These are phyloP conservation scores for Galemys pyrenaicus DNA, from an alignment of 2,113 vertebrate species.

Conservation along the genomic window DNA sequence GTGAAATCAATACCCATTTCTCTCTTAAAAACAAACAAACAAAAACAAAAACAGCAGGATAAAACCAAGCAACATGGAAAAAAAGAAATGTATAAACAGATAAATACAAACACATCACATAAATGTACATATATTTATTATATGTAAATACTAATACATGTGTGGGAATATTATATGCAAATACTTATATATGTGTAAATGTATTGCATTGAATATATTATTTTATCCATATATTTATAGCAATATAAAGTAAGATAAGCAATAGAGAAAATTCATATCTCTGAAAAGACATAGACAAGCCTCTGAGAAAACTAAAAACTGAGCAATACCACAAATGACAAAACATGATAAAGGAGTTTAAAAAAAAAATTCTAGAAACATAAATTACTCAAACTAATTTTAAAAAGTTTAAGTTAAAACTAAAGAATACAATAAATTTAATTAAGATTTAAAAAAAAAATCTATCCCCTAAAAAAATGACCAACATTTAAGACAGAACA, in stretches of 20 bases:
- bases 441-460: neutral
- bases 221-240: neutral
- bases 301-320: neutral
- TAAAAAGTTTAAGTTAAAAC: neutral
- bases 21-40: neutral
- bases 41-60: no score
- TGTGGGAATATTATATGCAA: neutral
- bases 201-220: no score
- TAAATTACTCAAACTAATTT: neutral
- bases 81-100: neutral
- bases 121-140: neutral
- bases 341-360: neutral
- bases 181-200: neutral
- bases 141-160: neutral
- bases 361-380: neutral
- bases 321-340: neutral
- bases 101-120: neutral
- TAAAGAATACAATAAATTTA: neutral
- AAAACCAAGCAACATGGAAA: neutral
- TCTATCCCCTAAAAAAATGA: neutral
- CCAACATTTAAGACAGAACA: neutral
- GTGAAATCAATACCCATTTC: neutral
- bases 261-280: neutral
- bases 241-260: neutral
- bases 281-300: neutral